These are phyloP conservation scores for Paratrypauchen microcephalus DNA, from an alignment of 2,797 vertebrate species.

Conservation along the genomic window DNA sequence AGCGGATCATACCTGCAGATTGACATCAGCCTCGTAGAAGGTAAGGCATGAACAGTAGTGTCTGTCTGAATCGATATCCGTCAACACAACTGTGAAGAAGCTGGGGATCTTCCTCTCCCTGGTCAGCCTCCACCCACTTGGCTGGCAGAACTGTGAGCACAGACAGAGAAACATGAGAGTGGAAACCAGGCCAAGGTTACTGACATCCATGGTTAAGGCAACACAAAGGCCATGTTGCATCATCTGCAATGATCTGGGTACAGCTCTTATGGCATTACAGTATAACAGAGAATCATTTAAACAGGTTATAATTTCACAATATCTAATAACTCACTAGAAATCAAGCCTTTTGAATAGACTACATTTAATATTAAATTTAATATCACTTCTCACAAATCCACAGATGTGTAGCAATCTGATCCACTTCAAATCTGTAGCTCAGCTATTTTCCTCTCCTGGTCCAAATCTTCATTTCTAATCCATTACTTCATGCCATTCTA, in stretches of 20 bases:
- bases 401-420: no score
- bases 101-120: slow-evolving; percentile 91
- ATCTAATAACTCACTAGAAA: no score
- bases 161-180: slow-evolving; percentile 9
- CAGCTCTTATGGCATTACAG: background rate
- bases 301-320: no score
- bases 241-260: background rate
- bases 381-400: background rate
- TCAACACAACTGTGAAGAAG: slow-evolving; percentile 96
- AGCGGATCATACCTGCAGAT: slow-evolving; percentile 86
- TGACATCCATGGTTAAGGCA: background rate
- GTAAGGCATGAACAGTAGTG: slow-evolving; percentile 98
- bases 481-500: no score
- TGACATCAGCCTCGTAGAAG: slow-evolving; percentile 95
- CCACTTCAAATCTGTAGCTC: no score
- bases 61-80: slow-evolving; percentile 95
- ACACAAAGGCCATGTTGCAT: background rate
- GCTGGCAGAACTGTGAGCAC: slow-evolving; percentile 91
- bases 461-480: no score
- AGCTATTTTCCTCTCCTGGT: no score
- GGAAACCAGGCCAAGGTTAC: background rate
- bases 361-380: background rate
- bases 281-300: no score
- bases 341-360: no score
- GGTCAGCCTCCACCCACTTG: slow-evolving; percentile 92